Conservation (phyloP, 2,113 vertebrate genomes). For the Lagenorhynchus albirostris region DNA sequence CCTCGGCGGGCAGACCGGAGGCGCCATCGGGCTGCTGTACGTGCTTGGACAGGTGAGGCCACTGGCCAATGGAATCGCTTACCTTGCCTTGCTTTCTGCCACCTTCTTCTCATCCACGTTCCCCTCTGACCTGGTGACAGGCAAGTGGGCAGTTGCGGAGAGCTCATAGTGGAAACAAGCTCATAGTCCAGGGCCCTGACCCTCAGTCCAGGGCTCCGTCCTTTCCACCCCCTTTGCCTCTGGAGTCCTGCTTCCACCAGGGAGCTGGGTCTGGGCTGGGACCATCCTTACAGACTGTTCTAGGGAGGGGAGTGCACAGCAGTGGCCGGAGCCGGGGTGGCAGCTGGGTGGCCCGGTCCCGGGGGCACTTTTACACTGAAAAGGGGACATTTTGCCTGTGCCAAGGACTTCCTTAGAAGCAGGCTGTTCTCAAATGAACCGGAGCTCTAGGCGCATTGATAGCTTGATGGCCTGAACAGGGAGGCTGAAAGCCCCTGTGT, state of each 20-base stretch:
- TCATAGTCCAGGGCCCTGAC: not conserved
- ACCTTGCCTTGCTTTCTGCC: not conserved
- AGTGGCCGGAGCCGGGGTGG: not conserved
- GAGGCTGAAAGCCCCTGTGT: not conserved
- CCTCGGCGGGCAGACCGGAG: conserved; percentile 91
- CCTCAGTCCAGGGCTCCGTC: not conserved
- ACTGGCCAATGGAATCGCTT: not conserved
- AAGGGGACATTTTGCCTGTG: not conserved
- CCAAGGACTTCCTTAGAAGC: not conserved
- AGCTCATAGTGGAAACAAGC: not conserved
- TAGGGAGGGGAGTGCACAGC: not conserved
- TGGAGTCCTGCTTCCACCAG: not conserved
- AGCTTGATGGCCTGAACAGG: not conserved
- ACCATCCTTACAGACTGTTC: not conserved
- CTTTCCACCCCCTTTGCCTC: not conserved
- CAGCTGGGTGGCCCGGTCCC: not conserved
- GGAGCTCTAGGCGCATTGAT: not conserved
- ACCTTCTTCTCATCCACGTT: not conserved
- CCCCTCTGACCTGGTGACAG: not conserved
- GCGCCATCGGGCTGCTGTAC: conserved; percentile 94
- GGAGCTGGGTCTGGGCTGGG: not conserved
- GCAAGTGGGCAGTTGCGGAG: too few relatives aligned
- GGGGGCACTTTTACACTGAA: not conserved
- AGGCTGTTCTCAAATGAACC: not conserved
- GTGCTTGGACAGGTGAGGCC: conserved; percentile 94